phyloP scores from a whole-genome alignment of 1,140 invertebrate species.

The Drosophila subpulchrella region DNA sequence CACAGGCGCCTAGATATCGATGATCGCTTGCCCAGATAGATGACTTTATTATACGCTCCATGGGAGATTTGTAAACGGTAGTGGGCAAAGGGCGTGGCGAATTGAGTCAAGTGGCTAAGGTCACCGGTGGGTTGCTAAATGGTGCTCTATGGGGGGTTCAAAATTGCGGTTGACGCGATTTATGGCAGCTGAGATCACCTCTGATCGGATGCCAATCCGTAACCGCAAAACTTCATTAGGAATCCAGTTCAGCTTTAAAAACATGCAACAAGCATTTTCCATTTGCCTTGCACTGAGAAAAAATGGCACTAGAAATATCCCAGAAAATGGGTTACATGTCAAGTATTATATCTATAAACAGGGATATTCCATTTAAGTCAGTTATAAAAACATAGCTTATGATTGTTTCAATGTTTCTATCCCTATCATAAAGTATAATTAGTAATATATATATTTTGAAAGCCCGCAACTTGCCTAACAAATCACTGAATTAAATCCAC shows the following conservation, averaged over 20 bases:
- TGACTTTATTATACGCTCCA: slow-evolving; percentile 55
- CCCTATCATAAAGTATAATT: no score
- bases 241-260: slow-evolving; percentile 33
- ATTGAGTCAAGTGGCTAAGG: slow-evolving; percentile 31
- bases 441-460: no score
- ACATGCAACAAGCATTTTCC: slow-evolving; percentile 32
- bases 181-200: slow-evolving; percentile 13
- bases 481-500: no score
- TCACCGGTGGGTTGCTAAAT: slow-evolving; percentile 36
- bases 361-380: no score
- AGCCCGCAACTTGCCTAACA: no score
- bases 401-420: no score
- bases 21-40: slow-evolving; percentile 47
- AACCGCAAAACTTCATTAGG: slow-evolving; percentile 74
- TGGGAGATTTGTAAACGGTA: slow-evolving; percentile 34
- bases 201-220: slow-evolving; percentile 16
- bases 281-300: slow-evolving; percentile 26
- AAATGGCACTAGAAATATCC: neutral
- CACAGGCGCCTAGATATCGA: slow-evolving; percentile 23
- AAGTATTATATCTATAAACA: no score
- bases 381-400: no score
- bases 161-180: slow-evolving; percentile 16
- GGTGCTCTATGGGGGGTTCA: slow-evolving; percentile 13
- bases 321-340: neutral
- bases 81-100: slow-evolving; percentile 35